Base-by-base conservation (phyloP, 2,888 invertebrate species). In the Bellardia bayeri region DNA sequence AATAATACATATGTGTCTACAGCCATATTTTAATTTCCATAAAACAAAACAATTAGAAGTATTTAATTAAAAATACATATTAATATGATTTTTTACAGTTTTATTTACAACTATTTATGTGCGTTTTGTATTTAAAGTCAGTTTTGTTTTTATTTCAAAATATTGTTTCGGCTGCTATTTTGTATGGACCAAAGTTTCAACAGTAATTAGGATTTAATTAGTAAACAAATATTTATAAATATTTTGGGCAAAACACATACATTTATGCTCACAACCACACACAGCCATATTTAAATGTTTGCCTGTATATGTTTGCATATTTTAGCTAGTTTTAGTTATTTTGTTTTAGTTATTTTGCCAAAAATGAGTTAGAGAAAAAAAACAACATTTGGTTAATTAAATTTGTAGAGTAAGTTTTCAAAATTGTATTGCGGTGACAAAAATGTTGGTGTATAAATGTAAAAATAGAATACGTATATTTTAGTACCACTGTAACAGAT, bases 191-290 rank as follows among this genome's bases (percentile, higher is more conserved):
- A 23, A 61, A 85, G 71, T 68, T 86, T 85, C 64, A 76, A 14
- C 76, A 71, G 81, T 81, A 82, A 82, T 85, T 82, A 85, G 64
- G 66, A 66, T 76, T 76, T 72, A 86, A 86, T 86, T 72, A 78
- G 72, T 82, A 61, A 74, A n/a, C 61, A 82, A 82, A 82, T 72
- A 78, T 78, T 82, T 78, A 72, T 42, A 78, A 61, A 76, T 66
- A 71, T 64, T 71, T 64, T 23, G 56, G 56, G 51, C 45, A 11
- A 56, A 40, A 54, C 54, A 64, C n/a, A 78, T 68, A 13, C 42
- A 45, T 45, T 13, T 42, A 33, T 30, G 56, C 9, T 8, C 9
- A 30, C 11, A 56, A 9, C 2, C 23, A 56, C 11, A 56, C 2
- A 56, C 14, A n/a, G 8, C 6, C 0, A 7, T 7, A 14, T 51